phyloP scores from a whole-genome alignment of 2,888 invertebrate genomes.

The Tachystola acroxantha region DNA sequence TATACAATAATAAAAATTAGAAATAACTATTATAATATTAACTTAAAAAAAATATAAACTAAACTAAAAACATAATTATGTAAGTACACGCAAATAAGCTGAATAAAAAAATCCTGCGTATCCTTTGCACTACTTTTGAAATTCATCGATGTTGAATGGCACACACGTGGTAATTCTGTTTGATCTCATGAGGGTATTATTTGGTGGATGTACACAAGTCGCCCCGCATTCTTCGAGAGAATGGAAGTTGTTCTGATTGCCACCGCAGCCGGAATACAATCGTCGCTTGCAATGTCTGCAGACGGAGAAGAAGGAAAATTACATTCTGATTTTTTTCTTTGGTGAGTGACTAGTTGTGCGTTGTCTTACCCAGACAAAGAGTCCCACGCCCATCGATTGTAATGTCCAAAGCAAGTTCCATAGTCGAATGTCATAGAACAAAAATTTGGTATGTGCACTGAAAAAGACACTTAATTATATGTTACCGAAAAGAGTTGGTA shows the following conservation, averaged over 20 bases:
- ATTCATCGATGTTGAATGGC: slow-evolving; percentile 17
- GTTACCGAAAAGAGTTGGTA: too few species aligned
- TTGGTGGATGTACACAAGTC: slow-evolving; percentile 39
- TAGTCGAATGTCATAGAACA: slow-evolving; percentile 50
- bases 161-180: slow-evolving; percentile 22
- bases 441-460: slow-evolving; percentile 42
- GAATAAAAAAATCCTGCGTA: background rate
- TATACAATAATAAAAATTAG: too few species aligned
- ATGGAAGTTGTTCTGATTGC: slow-evolving; percentile 64
- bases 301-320: too few species aligned
- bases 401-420: slow-evolving; percentile 57
- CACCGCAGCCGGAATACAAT: slow-evolving; percentile 60
- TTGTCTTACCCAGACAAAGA: background rate
- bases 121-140: background rate
- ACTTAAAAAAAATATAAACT: too few species aligned
- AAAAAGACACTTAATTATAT: slow-evolving; percentile 16
- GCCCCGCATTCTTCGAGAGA: slow-evolving; percentile 34
- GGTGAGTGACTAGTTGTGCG: too few species aligned
- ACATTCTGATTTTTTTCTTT: too few species aligned
- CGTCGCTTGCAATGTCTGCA: slow-evolving; percentile 46
- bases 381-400: slow-evolving; percentile 52
- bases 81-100: too few species aligned
- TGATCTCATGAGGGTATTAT: slow-evolving; percentile 25
- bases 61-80: too few species aligned
- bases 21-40: too few species aligned